Percentiles rank a stretch among this genome's conserved stretches.
These are phyloP conservation scores for Sakesphorus luctuosus DNA, from an alignment of 2,113 vertebrate species.

Conservation along the genomic window DNA sequence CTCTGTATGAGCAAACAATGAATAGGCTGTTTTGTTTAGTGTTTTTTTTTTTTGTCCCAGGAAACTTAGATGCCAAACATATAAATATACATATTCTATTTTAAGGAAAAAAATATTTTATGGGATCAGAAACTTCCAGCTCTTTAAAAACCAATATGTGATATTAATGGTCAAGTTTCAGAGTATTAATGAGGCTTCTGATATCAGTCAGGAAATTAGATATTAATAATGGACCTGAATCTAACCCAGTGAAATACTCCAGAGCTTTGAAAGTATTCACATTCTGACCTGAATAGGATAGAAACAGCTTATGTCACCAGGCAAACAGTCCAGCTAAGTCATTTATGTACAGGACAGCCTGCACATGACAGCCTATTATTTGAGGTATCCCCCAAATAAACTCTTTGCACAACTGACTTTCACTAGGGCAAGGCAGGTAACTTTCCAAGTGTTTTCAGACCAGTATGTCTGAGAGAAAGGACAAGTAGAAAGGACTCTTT, in stretches of 20 bases:
- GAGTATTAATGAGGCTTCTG: slow-evolving; percentile 48
- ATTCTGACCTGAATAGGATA: background rate
- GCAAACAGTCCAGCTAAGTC: background rate
- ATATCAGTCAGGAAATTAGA: slow-evolving; percentile 62
- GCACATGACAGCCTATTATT: background rate
- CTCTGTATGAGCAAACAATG: slow-evolving; percentile 38
- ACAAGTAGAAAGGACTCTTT: background rate
- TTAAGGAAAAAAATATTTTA: slow-evolving; percentile 54
- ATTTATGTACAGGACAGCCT: background rate
- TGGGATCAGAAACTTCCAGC: slow-evolving; percentile 62
- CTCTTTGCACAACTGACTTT: background rate
- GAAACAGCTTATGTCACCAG: background rate
- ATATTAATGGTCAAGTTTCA: slow-evolving; percentile 61
- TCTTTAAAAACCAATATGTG: slow-evolving; percentile 66
- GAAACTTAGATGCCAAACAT: slow-evolving; percentile 34
- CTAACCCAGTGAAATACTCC: background rate
- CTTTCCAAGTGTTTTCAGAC: background rate
- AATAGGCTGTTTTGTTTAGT: slow-evolving; percentile 42
- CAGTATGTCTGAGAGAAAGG: background rate
- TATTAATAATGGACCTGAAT: slow-evolving; percentile 53
- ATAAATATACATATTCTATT: slow-evolving; percentile 31
- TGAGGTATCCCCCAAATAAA: background rate
- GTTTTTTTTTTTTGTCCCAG: slow-evolving; percentile 49
- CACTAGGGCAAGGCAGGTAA: background rate
- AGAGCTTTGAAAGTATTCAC: background rate